These are phyloP conservation scores for Thalpophila matura DNA, from an alignment of 2,888 invertebrate genomes.

Conservation along the genomic window DNA sequence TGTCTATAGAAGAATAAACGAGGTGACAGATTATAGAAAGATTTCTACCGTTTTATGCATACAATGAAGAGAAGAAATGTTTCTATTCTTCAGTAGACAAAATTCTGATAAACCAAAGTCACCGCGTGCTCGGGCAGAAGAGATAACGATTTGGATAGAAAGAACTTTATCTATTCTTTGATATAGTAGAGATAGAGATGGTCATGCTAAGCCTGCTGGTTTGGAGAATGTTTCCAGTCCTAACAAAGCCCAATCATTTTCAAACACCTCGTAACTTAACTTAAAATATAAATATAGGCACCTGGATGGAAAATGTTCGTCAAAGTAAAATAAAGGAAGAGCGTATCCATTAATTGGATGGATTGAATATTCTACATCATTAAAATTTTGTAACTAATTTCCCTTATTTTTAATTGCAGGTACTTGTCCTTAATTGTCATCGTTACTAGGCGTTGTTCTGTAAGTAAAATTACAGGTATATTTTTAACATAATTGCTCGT, in stretches of 20 bases:
- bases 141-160: too few species aligned
- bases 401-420: conserved; percentile 44
- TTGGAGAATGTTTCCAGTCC: neutral
- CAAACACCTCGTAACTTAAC: neutral
- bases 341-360: neutral
- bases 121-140: too few species aligned
- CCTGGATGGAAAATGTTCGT: neutral
- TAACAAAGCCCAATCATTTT: conserved; percentile 10
- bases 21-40: too few species aligned
- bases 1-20: too few species aligned
- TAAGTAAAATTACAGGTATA: conserved; percentile 10
- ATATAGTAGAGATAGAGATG: too few species aligned
- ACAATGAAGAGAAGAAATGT: too few species aligned
- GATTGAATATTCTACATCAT: neutral
- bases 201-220: too few species aligned
- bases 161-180: too few species aligned
- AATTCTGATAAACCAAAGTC: too few species aligned
- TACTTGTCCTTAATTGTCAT: conserved; percentile 29
- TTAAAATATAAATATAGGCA: too few species aligned
- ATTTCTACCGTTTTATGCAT: too few species aligned
- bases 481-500: neutral
- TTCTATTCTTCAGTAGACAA: too few species aligned
- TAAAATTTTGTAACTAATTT: neutral
- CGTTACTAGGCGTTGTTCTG: neutral
- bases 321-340: neutral